These are phyloP conservation scores for Pelusios castaneus DNA, from an alignment of 2,113 vertebrate species.

Conservation along the genomic window DNA sequence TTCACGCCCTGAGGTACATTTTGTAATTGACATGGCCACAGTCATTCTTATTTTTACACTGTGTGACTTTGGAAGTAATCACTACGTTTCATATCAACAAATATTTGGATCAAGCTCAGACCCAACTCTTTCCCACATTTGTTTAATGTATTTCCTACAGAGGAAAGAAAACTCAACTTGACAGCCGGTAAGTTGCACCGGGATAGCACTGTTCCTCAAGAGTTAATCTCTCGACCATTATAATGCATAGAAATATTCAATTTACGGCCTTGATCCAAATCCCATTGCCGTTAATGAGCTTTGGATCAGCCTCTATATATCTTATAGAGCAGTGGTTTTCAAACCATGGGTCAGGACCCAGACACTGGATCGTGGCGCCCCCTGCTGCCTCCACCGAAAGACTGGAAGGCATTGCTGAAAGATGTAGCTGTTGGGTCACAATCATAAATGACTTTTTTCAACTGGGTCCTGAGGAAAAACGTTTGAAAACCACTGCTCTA, in stretches of 20 bases:
- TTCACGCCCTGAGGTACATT: not conserved
- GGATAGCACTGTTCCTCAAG: not conserved
- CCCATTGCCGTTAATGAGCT: not conserved
- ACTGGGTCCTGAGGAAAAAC: too few species aligned
- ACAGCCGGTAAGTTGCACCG: not conserved
- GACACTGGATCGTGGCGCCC: too few species aligned
- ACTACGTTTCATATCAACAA: not conserved
- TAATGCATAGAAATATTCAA: not conserved
- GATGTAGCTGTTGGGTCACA: too few species aligned
- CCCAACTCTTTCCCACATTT: not conserved
- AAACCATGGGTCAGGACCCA: too few species aligned
- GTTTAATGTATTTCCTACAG: not conserved
- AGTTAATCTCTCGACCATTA: not conserved
- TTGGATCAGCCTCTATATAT: not conserved
- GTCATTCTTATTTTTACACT: not conserved
- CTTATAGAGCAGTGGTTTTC: too few species aligned
- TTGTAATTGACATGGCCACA: too few species aligned
- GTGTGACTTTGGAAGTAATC: not conserved
- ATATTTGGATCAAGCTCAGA: not conserved
- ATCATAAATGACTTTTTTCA: too few species aligned
- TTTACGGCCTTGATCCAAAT: not conserved
- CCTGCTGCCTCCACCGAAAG: too few species aligned
- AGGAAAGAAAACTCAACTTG: not conserved
- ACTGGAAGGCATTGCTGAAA: too few species aligned
- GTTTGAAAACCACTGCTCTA: too few species aligned